These are phyloP conservation scores for Lamellibrachia luymesi DNA, from an alignment of 1,140 invertebrate genomes.

Conservation along the genomic window DNA sequence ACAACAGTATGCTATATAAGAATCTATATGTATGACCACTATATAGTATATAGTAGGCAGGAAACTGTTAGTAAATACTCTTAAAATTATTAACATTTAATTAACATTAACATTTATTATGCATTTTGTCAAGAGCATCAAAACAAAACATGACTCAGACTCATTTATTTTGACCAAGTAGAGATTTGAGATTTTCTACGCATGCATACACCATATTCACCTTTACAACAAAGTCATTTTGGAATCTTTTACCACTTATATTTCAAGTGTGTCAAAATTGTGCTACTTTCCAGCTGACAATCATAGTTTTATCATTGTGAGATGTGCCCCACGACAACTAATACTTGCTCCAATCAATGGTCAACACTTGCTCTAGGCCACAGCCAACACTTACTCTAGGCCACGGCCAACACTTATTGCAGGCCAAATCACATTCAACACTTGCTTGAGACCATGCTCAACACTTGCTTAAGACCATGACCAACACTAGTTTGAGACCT, in stretches of 20 bases:
- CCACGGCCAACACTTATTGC: no score
- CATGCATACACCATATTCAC: background rate
- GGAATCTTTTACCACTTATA: background rate
- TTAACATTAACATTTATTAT: background rate
- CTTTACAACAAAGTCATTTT: background rate
- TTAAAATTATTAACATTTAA: background rate
- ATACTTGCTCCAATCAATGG: background rate
- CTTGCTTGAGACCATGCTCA: background rate
- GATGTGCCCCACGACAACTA: background rate
- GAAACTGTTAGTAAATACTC: background rate
- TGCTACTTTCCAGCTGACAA: background rate
- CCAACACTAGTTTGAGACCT: background rate
- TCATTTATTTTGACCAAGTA: background rate
- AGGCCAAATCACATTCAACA: background rate
- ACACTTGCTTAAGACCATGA: background rate
- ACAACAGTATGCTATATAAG: background rate
- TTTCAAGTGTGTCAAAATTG: background rate
- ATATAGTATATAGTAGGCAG: background rate
- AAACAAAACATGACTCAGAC: no score
- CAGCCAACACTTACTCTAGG: no score
- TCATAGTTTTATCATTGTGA: background rate
- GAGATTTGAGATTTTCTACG: background rate
- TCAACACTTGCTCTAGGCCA: no score
- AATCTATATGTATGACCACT: background rate
- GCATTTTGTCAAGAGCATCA: background rate